Evolutionary conservation across 2,888 invertebrate species (phyloP).

Genomic region (Cyaniris semiargus): DNA sequence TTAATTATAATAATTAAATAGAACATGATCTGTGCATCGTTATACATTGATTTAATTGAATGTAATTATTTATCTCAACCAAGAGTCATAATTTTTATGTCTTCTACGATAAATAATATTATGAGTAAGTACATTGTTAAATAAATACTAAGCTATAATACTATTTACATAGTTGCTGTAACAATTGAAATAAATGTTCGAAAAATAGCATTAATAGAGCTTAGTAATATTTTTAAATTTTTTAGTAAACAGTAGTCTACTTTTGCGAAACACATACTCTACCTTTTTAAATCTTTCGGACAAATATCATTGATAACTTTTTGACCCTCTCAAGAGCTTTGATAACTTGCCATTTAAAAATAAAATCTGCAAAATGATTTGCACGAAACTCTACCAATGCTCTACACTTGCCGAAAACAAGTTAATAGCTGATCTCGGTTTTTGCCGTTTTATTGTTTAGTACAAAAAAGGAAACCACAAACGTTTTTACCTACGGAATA

Average conservation of each 20-base stretch:
- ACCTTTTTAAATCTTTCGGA: not conserved
- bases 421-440: not conserved
- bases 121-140: not conserved
- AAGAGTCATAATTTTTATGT: not conserved
- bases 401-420: not conserved
- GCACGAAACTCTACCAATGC: not conserved
- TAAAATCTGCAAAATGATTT: not conserved
- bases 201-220: too few species aligned
- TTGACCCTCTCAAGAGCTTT: not conserved
- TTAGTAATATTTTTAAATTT: not conserved
- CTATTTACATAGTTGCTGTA: not conserved
- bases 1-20: slow-evolving; percentile 21
- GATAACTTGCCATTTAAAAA: not conserved
- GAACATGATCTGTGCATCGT: slow-evolving; percentile 10
- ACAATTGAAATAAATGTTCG: not conserved
- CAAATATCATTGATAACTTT: not conserved
- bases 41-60: slow-evolving; percentile 5
- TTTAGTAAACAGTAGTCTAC: not conserved
- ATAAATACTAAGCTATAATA: not conserved
- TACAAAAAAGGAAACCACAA: not conserved
- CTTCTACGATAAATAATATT: not conserved
- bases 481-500: not conserved
- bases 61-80: not conserved
- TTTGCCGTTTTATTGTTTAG: not conserved
- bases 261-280: not conserved